Conservation (phyloP, 2,797 vertebrate species). For the Microchirus variegatus region DNA sequence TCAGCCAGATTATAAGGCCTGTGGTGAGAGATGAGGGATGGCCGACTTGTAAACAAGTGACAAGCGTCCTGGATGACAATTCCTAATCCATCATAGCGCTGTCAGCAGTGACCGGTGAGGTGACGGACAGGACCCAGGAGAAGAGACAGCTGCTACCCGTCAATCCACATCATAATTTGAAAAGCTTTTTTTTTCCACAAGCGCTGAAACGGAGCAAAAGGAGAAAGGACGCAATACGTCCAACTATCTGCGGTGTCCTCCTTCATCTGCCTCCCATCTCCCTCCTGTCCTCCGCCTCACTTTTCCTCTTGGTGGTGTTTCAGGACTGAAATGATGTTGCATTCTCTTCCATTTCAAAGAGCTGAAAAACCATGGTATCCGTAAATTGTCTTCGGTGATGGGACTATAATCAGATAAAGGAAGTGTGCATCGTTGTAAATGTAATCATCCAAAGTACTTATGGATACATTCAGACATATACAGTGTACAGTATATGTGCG, state of each 20-base stretch:
- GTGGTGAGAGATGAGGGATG: constrained; percentile 83
- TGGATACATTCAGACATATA: neutral
- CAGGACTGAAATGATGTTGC: constrained; percentile 7
- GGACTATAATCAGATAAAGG: constrained; percentile 3
- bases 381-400: constrained; percentile 5
- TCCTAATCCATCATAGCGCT: constrained; percentile 88
- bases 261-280: constrained; percentile 31
- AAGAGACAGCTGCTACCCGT: constrained; percentile 80
- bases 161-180: constrained; percentile 85
- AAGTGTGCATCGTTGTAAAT: constrained; percentile 5
- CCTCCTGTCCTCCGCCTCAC: constrained; percentile 1
- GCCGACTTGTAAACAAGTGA: constrained; percentile 85
- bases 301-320: neutral
- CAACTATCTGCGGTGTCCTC: constrained; percentile 27
- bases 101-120: constrained; percentile 75
- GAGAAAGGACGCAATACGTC: constrained; percentile 24
- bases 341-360: constrained; percentile 6
- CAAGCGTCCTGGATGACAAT: constrained; percentile 86
- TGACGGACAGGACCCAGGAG: constrained; percentile 78
- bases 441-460: neutral
- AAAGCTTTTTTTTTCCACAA: constrained; percentile 69
- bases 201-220: constrained; percentile 45
- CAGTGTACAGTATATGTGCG: neutral
- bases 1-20: constrained; percentile 75
- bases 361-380: neutral